phyloP scores from a whole-genome alignment of 2,113 vertebrate genomes.

The Heteronetta atricapilla region DNA sequence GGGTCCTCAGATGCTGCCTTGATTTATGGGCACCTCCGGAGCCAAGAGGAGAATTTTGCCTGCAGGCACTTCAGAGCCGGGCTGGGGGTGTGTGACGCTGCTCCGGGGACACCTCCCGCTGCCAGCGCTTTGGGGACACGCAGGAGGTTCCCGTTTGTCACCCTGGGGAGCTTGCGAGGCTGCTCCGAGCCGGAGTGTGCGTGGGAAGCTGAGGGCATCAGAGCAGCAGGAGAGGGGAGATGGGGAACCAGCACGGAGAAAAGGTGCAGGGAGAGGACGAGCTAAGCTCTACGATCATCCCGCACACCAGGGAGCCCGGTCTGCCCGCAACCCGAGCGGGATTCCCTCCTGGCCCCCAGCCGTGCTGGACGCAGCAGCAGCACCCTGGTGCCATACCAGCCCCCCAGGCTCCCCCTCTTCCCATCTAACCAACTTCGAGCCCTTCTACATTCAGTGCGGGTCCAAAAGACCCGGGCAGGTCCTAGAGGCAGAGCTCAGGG shows the following conservation, averaged over 20 bases:
- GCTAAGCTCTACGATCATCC: neutral
- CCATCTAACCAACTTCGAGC: rapidly evolving
- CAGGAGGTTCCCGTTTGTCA: rapidly evolving
- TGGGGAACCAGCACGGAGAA: neutral
- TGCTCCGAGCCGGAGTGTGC: neutral
- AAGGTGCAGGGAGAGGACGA: neutral
- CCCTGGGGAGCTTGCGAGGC: neutral
- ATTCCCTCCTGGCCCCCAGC: neutral
- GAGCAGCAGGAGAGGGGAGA: neutral
- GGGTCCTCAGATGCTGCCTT: neutral
- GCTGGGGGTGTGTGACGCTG: neutral
- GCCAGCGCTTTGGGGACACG: neutral
- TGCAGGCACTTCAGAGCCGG: neutral
- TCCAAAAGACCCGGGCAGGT: neutral
- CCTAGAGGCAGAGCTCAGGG: neutral
- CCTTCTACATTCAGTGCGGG: neutral
- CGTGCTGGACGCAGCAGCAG: neutral
- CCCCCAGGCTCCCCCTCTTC: neutral
- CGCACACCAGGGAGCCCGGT: rapidly evolving
- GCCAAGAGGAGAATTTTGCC: neutral
- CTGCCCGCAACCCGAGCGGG: neutral
- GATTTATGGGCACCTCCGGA: neutral
- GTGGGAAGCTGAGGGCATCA: neutral
- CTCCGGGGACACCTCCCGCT: neutral
- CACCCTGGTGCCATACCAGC: rapidly evolving